phyloP scores from a whole-genome alignment of 2,797 vertebrate species.

The Steatocranus sp. region DNA sequence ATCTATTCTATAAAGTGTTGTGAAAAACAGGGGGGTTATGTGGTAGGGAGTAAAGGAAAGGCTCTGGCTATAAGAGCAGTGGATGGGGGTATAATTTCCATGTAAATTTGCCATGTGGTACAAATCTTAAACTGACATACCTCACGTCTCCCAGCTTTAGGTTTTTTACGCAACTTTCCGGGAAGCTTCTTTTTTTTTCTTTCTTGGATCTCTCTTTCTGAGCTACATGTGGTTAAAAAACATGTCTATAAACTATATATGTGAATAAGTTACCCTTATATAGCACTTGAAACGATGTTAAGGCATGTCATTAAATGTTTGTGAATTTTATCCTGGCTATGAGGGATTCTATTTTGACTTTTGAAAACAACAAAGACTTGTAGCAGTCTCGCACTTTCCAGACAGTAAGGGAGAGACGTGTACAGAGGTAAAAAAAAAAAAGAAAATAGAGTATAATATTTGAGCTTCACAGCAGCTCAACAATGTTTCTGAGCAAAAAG shows the following conservation, averaged over 20 bases:
- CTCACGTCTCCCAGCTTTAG: constrained; percentile 40
- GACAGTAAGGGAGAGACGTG: neutral
- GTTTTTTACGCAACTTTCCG: constrained; percentile 39
- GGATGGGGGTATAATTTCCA: constrained; percentile 45
- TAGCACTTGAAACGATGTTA: neutral
- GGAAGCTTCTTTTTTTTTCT: neutral
- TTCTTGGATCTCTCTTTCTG: neutral
- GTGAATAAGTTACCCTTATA: neutral
- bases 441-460: neutral
- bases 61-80: neutral
- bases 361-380: neutral
- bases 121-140: constrained; percentile 53
- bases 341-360: neutral
- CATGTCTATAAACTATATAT: neutral
- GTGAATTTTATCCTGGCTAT: neutral
- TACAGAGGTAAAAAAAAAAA: neutral
- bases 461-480: neutral
- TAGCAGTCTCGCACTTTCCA: neutral
- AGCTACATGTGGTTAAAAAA: neutral
- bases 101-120: constrained; percentile 62
- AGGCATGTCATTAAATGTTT: neutral
- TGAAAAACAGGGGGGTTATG: neutral
- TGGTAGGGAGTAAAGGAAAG: neutral
- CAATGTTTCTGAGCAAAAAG: neutral
- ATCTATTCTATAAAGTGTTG: neutral